Evolutionary conservation across 2,888 invertebrate species (phyloP).

Genomic region (Anarsia innoxiella): DNA sequence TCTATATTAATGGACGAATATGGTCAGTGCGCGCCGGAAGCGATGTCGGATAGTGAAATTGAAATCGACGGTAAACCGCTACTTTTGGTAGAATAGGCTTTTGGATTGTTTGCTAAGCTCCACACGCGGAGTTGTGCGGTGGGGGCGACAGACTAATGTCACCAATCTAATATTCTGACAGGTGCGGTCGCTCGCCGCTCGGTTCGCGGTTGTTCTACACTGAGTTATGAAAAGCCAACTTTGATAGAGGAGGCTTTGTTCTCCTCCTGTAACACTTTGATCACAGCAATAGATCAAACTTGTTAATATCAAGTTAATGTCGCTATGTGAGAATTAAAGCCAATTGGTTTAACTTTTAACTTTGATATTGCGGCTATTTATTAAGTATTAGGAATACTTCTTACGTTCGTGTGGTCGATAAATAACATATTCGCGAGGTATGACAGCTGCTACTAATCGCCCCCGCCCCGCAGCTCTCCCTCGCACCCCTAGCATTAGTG

Average conservation of each 20-base stretch:
- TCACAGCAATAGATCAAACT: no score
- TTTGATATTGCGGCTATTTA: not conserved
- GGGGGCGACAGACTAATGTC: slow-evolving; percentile 52
- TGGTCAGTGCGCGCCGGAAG: not conserved
- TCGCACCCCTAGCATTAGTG: slow-evolving; percentile 40
- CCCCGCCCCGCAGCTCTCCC: slow-evolving; percentile 33
- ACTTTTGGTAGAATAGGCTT: slow-evolving; percentile 47
- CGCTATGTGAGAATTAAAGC: no score
- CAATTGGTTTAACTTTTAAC: no score
- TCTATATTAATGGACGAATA: no score
- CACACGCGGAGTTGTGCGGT: no score
- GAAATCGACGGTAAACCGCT: slow-evolving; percentile 50
- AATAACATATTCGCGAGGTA: slow-evolving; percentile 59
- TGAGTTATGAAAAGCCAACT: slow-evolving; percentile 1
- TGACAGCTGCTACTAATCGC: slow-evolving; percentile 70
- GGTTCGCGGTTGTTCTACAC: slow-evolving; percentile 13
- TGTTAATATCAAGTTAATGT: no score
- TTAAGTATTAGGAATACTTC: not conserved
- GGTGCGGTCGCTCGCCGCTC: slow-evolving; percentile 37
- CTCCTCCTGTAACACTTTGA: no score
- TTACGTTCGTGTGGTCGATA: slow-evolving; percentile 25
- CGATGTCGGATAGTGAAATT: slow-evolving; percentile 47
- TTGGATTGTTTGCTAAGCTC: slow-evolving; percentile 50
- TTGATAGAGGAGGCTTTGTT: no score
- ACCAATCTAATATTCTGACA: slow-evolving; percentile 65